Evolutionary conservation across 1,140 invertebrate genomes (phyloP).

Genomic region (Brachionus rubens): DNA sequence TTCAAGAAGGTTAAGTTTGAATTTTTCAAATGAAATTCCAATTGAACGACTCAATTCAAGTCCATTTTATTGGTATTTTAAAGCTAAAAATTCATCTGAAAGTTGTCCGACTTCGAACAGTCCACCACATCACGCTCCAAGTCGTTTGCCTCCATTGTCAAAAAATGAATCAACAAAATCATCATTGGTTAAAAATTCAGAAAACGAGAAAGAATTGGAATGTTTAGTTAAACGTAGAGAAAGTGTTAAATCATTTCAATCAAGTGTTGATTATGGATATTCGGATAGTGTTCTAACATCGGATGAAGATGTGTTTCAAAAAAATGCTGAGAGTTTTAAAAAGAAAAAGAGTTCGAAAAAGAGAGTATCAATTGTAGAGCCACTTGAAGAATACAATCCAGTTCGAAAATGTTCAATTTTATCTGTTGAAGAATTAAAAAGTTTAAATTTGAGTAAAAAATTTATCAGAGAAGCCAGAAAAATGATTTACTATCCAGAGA

Average conservation of each 20-base stretch:
- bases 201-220: neutral
- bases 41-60: neutral
- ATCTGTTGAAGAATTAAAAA: neutral
- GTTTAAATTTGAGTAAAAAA: slow-evolving; percentile 6
- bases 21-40: neutral
- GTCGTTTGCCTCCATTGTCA: neutral
- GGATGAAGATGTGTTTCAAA: neutral
- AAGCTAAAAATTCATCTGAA: neutral
- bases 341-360: slow-evolving; percentile 11
- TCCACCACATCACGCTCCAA: no score
- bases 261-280: neutral
- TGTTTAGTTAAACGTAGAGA: neutral
- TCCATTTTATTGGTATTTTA: slow-evolving; percentile 29
- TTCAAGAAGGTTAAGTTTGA: neutral
- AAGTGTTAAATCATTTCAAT: neutral
- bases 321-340: neutral
- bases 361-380: neutral
- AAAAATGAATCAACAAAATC: neutral
- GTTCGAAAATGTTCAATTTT: slow-evolving; percentile 1
- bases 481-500: slow-evolving; percentile 17
- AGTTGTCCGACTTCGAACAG: no score
- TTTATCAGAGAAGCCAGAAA: slow-evolving; percentile 32
- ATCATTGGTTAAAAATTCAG: neutral
- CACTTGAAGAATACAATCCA: no score
- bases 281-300: neutral